Evolutionary conservation across 2,797 vertebrate genomes (phyloP).

Genomic region (Pyrocephalus nanus): DNA sequence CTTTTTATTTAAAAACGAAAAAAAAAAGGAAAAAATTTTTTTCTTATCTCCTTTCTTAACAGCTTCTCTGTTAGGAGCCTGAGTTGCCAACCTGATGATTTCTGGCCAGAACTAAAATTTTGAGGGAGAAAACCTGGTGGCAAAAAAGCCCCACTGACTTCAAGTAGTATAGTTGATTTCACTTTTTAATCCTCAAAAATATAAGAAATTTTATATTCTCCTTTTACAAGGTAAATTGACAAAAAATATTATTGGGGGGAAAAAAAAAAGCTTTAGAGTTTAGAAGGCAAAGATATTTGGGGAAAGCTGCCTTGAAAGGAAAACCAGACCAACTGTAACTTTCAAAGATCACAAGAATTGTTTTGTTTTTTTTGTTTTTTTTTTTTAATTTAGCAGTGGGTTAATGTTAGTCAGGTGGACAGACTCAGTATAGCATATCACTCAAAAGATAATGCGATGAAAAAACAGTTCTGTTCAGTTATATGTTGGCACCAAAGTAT

Average conservation of each 20-base stretch:
- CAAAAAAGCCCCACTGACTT: not conserved
- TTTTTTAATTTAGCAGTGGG: not conserved
- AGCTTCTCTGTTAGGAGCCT: not conserved
- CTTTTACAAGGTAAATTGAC: not conserved
- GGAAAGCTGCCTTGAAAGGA: not conserved
- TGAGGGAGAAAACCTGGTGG: not conserved
- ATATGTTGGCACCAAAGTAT: fast-evolving
- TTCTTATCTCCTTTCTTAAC: not conserved
- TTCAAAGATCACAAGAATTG: not conserved
- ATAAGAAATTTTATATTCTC: not conserved
- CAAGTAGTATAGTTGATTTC: not conserved
- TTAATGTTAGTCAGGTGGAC: not conserved
- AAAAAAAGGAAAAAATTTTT: not conserved
- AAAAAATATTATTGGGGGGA: not conserved
- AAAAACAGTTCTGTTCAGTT: not conserved
- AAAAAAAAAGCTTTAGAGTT: not conserved
- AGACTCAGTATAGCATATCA: not conserved
- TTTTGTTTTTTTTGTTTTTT: not conserved
- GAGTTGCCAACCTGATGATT: not conserved
- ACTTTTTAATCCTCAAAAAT: not conserved
- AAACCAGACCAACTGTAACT: not conserved
- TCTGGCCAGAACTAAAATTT: not conserved
- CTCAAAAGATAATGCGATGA: not conserved
- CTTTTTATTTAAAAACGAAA: not conserved
- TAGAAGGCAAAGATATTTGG: not conserved